Conservation (phyloP, 1,140 invertebrate genomes). For the Reticulitermes speratus region DNA sequence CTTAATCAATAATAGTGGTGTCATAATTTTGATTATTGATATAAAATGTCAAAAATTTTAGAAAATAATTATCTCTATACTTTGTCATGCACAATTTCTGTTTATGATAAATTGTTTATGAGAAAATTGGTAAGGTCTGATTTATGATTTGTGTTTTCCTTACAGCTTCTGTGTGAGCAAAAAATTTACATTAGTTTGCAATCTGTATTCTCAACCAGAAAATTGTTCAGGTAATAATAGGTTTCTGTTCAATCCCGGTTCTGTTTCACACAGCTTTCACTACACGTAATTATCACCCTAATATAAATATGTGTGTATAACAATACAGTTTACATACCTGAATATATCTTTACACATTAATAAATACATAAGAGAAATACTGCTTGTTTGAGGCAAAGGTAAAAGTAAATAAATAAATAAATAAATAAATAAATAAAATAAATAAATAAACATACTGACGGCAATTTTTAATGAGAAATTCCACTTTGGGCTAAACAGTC, state of each 20-base stretch:
- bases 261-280: not conserved
- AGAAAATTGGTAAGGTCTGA: no score
- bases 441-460: not conserved
- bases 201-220: not conserved
- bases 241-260: not conserved
- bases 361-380: not conserved
- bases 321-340: not conserved
- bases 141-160: no score
- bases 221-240: not conserved
- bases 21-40: no score
- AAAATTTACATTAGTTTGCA: no score
- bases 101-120: no score
- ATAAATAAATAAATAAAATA: no score
- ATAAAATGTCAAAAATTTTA: no score
- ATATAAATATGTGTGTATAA: not conserved
- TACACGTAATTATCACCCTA: not conserved
- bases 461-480: not conserved
- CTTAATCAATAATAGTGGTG: no score
- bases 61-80: no score
- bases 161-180: no score
- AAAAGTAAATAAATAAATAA: not conserved
- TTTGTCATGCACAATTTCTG: no score
- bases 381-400: not conserved
- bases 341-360: no score
- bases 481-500: constrained; percentile 48